These are phyloP conservation scores for Pangasianodon gigas DNA, from an alignment of 2,113 vertebrate species.

Conservation along the genomic window DNA sequence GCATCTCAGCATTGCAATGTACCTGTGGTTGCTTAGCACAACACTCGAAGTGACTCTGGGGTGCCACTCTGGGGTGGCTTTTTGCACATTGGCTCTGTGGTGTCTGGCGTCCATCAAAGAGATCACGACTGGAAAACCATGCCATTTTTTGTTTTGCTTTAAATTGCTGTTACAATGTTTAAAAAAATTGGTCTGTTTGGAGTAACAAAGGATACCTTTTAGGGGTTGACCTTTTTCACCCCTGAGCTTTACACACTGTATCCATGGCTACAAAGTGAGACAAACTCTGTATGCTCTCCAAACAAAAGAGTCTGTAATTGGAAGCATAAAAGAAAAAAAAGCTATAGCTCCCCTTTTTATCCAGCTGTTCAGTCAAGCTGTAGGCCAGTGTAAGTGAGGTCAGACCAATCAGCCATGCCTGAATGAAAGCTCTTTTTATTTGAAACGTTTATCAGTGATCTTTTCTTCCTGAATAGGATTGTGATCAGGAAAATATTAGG, in stretches of 20 bases:
- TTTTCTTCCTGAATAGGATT: background rate
- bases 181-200: background rate
- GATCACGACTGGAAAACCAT: background rate
- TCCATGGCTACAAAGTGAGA: constrained; percentile 23
- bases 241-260: constrained; percentile 1
- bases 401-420: background rate
- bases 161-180: background rate
- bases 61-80: background rate
- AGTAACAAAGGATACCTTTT: background rate
- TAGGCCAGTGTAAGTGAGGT: background rate
- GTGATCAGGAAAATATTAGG: background rate
- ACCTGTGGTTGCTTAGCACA: background rate
- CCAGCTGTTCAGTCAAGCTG: constrained; percentile 13
- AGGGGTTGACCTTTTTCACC: background rate
- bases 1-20: background rate
- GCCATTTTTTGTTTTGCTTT: background rate
- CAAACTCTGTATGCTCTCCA: constrained; percentile 13
- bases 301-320: constrained; percentile 26
- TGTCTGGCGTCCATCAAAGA: background rate
- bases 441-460: constrained; percentile 2
- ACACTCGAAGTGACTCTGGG: background rate
- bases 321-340: background rate
- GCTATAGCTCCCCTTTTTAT: background rate
- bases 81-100: background rate
- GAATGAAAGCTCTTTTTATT: background rate